Evolutionary conservation across 2,888 invertebrate genomes (phyloP).

Genomic region (Standfussiana lucernea): DNA sequence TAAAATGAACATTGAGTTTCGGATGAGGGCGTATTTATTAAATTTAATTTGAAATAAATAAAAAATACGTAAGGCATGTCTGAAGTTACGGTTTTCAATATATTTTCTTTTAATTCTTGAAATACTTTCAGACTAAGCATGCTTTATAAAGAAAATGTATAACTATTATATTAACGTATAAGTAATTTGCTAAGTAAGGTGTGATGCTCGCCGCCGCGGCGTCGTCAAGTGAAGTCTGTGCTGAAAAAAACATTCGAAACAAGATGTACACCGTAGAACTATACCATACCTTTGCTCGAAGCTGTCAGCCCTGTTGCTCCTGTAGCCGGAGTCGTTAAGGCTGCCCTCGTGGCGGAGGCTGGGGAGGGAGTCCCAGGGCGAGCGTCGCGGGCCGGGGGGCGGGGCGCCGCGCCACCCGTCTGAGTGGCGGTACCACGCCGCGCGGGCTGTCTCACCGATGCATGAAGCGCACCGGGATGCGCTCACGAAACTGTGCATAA

Average conservation of each 20-base stretch:
- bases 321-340: slow-evolving; percentile 96
- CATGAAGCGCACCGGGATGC: slow-evolving; percentile 95
- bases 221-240: neutral
- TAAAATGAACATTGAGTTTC: slow-evolving; percentile 70
- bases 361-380: slow-evolving; percentile 97
- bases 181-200: neutral
- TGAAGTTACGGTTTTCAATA: neutral
- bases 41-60: slow-evolving; percentile 46
- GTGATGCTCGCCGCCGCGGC: neutral
- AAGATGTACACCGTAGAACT: slow-evolving; percentile 12
- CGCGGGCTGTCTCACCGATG: slow-evolving; percentile 96
- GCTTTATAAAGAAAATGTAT: neutral
- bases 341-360: slow-evolving; percentile 96
- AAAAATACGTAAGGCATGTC: neutral
- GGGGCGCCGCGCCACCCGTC: slow-evolving; percentile 94
- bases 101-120: neutral
- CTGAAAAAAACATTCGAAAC: slow-evolving; percentile 12
- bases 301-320: slow-evolving; percentile 96
- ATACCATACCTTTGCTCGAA: slow-evolving; percentile 94
- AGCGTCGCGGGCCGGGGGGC: slow-evolving; percentile 92
- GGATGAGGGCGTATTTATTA: slow-evolving; percentile 57
- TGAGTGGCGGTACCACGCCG: slow-evolving; percentile 97
- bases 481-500: slow-evolving; percentile 87
- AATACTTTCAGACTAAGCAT: neutral
- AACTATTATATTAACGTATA: neutral